These are phyloP conservation scores for Actenoides hombroni DNA, from an alignment of 2,113 vertebrate species.

Conservation along the genomic window DNA sequence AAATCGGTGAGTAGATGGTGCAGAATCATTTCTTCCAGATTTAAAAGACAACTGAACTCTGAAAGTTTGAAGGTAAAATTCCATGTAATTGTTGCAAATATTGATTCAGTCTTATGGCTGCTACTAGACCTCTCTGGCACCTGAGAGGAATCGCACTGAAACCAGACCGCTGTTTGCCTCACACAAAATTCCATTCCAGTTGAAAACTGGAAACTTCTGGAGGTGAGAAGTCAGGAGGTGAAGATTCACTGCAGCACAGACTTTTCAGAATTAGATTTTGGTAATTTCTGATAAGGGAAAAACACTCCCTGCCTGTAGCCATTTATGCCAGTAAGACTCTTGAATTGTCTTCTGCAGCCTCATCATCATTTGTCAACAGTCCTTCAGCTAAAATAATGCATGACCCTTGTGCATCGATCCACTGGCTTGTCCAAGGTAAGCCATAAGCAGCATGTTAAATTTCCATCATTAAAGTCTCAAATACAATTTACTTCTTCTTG, in stretches of 20 bases:
- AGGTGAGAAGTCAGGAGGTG: background rate
- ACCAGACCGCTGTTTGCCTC: background rate
- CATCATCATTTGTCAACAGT: background rate
- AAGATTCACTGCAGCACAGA: background rate
- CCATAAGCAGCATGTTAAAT: background rate
- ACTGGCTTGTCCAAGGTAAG: background rate
- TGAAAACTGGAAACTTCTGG: background rate
- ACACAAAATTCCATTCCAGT: background rate
- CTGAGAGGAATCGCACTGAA: background rate
- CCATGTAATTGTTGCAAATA: slow-evolving; percentile 7
- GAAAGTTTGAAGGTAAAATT: background rate
- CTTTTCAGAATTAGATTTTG: background rate
- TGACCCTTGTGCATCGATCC: background rate
- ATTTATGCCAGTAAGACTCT: background rate
- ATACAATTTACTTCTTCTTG: background rate
- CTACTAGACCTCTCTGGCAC: background rate
- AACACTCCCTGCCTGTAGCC: background rate
- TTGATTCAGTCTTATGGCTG: background rate
- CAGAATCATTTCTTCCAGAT: slow-evolving; percentile 1
- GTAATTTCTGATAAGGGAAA: background rate
- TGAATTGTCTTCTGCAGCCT: background rate
- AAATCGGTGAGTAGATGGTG: background rate
- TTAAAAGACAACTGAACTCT: background rate
- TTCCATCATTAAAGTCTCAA: slow-evolving; percentile 3
- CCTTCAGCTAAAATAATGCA: background rate